Percentiles rank a stretch among this genome's conserved stretches.
Conservation (phyloP, 2,888 invertebrate species). For the Melikaiella ostensackeni region DNA sequence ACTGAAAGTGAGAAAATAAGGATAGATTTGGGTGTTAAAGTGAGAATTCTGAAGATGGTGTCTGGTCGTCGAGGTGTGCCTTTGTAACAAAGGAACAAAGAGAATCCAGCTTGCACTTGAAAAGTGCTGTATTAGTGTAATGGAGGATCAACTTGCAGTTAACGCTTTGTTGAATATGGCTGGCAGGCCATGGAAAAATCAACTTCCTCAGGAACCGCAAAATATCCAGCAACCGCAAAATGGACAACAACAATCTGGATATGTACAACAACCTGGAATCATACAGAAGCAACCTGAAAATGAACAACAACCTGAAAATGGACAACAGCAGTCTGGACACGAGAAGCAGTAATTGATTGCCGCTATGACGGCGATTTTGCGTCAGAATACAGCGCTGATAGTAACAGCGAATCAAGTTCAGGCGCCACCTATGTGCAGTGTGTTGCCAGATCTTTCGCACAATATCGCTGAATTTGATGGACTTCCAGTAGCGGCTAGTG, state of each 20-base stretch:
- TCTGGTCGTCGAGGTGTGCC: neutral
- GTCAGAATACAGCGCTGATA: neutral
- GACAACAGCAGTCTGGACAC: neutral
- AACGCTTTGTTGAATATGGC: too few species aligned
- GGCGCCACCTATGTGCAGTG: too few species aligned
- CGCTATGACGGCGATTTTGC: neutral
- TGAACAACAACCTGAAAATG: too few species aligned
- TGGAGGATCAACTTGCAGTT: neutral
- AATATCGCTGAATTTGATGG: neutral
- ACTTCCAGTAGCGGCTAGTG: neutral
- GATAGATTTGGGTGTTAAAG: too few species aligned
- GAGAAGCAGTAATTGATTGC: constrained; percentile 18
- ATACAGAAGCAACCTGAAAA: too few species aligned
- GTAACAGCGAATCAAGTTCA: too few species aligned
- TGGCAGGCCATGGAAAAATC: too few species aligned
- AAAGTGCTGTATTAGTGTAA: neutral
- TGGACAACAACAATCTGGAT: too few species aligned
- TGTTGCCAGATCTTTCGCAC: neutral
- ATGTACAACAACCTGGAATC: too few species aligned
- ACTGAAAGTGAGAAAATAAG: neutral
- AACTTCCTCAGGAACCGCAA: neutral
- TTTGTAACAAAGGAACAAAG: neutral
- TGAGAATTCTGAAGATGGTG: neutral
- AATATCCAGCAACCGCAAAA: neutral
- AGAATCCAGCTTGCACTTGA: neutral